A percentile compares a stretch with the other conserved stretches of the same genome.
Conservation (phyloP, 2,113 vertebrate species). For the Ptilorrhoa leucosticta region DNA sequence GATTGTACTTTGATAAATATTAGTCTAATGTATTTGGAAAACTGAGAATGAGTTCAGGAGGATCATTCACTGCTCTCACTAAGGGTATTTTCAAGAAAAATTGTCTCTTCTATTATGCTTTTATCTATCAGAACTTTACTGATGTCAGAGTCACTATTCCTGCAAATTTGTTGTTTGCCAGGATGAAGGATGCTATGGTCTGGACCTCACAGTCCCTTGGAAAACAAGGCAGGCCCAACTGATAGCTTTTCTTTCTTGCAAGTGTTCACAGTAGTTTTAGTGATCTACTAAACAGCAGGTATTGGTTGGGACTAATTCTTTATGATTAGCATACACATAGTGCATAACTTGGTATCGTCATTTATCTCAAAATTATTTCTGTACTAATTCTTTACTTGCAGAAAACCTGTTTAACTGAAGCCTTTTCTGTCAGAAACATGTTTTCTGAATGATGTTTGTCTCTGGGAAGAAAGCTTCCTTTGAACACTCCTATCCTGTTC, state of each 20-base stretch:
- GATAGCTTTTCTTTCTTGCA: not conserved
- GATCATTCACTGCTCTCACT: not conserved
- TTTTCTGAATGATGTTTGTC: not conserved
- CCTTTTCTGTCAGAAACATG: not conserved
- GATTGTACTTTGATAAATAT: not conserved
- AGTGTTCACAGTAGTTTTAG: not conserved
- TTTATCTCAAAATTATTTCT: not conserved
- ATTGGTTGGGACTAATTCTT: not conserved
- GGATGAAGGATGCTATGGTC: not conserved
- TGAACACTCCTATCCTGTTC: not conserved
- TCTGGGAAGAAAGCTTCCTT: not conserved
- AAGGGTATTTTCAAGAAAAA: not conserved
- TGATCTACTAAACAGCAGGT: not conserved
- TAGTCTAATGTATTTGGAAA: not conserved
- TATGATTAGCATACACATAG: fast-evolving
- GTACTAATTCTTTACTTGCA: not conserved
- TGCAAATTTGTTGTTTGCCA: not conserved
- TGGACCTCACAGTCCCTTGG: fast-evolving
- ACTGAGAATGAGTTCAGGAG: not conserved
- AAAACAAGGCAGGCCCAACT: not conserved
- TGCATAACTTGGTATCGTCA: not conserved
- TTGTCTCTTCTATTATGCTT: not conserved
- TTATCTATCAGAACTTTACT: not conserved
- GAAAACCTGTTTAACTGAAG: not conserved
- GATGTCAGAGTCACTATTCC: not conserved